Conservation (phyloP, 2,888 invertebrate genomes). For the Heliconius aoede region DNA sequence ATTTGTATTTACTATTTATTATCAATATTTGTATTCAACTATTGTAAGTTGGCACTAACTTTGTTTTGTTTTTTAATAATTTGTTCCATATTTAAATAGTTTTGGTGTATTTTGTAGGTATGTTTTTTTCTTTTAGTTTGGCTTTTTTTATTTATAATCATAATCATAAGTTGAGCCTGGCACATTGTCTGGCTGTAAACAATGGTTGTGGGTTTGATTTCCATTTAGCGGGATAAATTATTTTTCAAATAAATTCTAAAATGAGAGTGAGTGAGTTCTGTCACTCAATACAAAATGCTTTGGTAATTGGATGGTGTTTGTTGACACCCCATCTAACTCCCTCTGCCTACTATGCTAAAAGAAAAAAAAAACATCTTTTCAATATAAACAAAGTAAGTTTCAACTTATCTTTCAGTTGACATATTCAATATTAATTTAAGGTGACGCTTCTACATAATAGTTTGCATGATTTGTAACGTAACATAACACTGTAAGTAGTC, state of each 20-base stretch:
- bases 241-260: too few relatives aligned
- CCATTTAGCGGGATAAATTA: not conserved
- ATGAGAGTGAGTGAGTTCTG: too few relatives aligned
- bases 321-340: too few relatives aligned
- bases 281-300: not conserved
- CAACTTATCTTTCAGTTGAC: not conserved
- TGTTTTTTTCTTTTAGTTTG: not conserved
- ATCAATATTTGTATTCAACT: slow-evolving; percentile 5
- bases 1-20: slow-evolving; percentile 24
- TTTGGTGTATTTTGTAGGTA: too few relatives aligned
- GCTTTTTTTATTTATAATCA: not conserved
- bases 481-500: slow-evolving; percentile 43
- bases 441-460: slow-evolving; percentile 64
- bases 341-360: not conserved
- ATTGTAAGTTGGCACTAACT: not conserved
- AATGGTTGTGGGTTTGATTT: not conserved
- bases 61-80: not conserved
- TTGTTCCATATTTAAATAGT: not conserved
- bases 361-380: not conserved
- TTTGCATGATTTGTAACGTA: slow-evolving; percentile 60
- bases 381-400: not conserved
- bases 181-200: not conserved
- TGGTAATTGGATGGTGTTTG: not conserved
- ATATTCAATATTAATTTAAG: slow-evolving; percentile 52
- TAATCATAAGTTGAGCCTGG: not conserved